Conservation (phyloP, 2,888 invertebrate genomes). For the Lathronympha strigana region DNA sequence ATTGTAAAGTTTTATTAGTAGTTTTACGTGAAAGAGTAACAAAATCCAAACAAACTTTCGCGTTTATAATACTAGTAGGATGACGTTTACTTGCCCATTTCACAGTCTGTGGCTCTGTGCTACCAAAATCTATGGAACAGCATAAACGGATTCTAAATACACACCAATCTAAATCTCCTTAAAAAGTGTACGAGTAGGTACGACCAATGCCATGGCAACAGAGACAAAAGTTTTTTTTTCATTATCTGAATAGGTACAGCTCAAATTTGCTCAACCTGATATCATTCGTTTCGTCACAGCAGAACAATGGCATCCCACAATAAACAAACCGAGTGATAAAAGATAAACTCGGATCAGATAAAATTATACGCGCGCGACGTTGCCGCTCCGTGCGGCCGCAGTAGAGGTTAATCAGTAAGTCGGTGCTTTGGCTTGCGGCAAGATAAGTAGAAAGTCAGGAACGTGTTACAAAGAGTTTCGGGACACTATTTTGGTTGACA, state of each 20-base stretch:
- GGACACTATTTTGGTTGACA: too few species aligned
- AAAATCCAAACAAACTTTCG: too few species aligned
- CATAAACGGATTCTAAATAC: too few species aligned
- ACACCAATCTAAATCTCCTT: too few species aligned
- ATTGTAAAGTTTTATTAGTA: too few species aligned
- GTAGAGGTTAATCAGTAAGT: slow-evolving; percentile 45
- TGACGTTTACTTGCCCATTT: too few species aligned
- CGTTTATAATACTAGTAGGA: too few species aligned
- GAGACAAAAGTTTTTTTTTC: neutral
- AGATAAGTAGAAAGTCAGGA: slow-evolving; percentile 3
- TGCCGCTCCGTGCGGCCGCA: slow-evolving; percentile 58
- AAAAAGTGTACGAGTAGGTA: too few species aligned
- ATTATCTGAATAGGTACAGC: neutral
- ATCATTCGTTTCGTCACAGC: slow-evolving; percentile 22
- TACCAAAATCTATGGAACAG: too few species aligned
- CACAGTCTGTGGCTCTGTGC: too few species aligned
- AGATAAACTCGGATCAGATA: slow-evolving; percentile 46
- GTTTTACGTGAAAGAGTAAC: too few species aligned
- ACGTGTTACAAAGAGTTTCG: too few species aligned
- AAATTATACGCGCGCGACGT: slow-evolving; percentile 75
- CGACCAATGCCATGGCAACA: neutral
- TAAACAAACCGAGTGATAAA: slow-evolving; percentile 54
- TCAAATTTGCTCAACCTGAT: slow-evolving; percentile 21
- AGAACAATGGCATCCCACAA: slow-evolving; percentile 49
- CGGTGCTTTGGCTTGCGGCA: slow-evolving; percentile 38